A percentile compares a stretch with the other conserved stretches of the same genome.
Conservation (phyloP, 1,140 invertebrate genomes). For the Drosophila pseudoobscura region DNA sequence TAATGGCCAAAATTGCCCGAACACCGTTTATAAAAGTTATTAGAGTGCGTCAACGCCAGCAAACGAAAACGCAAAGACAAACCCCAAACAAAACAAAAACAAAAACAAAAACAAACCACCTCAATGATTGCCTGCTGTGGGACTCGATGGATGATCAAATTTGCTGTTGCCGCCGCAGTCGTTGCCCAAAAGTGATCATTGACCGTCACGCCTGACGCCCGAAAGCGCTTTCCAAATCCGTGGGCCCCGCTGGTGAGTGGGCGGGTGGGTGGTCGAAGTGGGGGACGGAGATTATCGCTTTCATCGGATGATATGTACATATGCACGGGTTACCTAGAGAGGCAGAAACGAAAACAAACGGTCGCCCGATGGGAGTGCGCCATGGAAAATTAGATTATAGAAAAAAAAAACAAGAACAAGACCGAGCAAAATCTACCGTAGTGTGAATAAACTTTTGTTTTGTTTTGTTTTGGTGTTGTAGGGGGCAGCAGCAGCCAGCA, state of each 20-base stretch:
- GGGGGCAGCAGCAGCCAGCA: constrained; percentile 17
- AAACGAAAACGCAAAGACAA: background rate
- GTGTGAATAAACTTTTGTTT: constrained; percentile 75
- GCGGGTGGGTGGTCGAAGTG: constrained; percentile 12
- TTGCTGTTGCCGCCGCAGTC: constrained; percentile 31
- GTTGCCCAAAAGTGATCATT: constrained; percentile 73
- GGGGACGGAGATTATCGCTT: constrained; percentile 6
- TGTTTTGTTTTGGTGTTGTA: constrained; percentile 24
- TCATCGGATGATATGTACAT: constrained; percentile 34
- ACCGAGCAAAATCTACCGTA: constrained; percentile 29
- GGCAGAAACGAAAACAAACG: constrained; percentile 1
- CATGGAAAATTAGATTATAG: constrained; percentile 69
- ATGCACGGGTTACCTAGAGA: constrained; percentile 22
- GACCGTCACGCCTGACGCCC: constrained; percentile 75
- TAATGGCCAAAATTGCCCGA: constrained; percentile 51
- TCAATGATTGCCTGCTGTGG: constrained; percentile 26
- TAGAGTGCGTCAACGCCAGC: constrained; percentile 72
- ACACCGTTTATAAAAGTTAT: constrained; percentile 71
- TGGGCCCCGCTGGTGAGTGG: constrained; percentile 63
- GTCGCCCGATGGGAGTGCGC: constrained; percentile 20
- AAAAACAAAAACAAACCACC: constrained; percentile 8
- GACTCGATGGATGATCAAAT: constrained; percentile 8
- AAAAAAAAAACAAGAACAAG: constrained; percentile 30
- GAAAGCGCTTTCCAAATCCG: constrained; percentile 72
- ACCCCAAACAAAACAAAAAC: background rate